Evolutionary conservation across 1,140 invertebrate genomes (phyloP).

Genomic region (Cydia amplana): DNA sequence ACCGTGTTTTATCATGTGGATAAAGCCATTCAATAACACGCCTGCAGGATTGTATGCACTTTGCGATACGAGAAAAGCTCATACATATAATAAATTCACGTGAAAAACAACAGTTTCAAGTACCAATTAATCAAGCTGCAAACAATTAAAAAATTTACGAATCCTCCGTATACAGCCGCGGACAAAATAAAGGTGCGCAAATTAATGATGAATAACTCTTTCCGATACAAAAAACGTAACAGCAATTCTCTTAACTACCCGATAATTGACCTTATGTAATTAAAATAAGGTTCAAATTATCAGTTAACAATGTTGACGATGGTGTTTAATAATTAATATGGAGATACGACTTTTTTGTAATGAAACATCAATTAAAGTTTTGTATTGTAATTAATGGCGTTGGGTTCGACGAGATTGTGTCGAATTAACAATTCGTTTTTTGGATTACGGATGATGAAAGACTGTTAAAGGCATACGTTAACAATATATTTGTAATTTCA

Average conservation of each 20-base stretch:
- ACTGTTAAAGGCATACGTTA: not conserved
- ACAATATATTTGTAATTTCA: not conserved
- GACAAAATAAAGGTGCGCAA: not conserved
- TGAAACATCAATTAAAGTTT: not conserved
- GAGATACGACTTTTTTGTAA: not conserved
- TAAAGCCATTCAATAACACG: not conserved
- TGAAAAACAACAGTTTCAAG: not conserved
- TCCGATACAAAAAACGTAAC: not conserved
- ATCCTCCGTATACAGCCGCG: not conserved
- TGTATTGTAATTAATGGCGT: not conserved
- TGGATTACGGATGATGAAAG: not conserved
- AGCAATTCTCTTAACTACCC: no score
- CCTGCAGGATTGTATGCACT: not conserved
- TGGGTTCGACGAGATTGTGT: not conserved
- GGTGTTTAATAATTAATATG: not conserved
- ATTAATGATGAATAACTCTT: not conserved
- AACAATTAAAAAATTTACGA: conserved; percentile 16
- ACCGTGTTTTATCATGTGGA: no score
- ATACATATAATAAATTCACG: not conserved
- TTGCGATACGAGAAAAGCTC: not conserved
- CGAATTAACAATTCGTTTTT: not conserved
- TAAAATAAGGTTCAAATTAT: no score
- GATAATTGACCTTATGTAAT: no score
- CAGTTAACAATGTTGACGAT: no score
- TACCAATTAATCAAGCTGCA: conserved; percentile 4